phyloP scores from a whole-genome alignment of 2,797 vertebrate genomes.

The Enteromius fasciolatus region DNA sequence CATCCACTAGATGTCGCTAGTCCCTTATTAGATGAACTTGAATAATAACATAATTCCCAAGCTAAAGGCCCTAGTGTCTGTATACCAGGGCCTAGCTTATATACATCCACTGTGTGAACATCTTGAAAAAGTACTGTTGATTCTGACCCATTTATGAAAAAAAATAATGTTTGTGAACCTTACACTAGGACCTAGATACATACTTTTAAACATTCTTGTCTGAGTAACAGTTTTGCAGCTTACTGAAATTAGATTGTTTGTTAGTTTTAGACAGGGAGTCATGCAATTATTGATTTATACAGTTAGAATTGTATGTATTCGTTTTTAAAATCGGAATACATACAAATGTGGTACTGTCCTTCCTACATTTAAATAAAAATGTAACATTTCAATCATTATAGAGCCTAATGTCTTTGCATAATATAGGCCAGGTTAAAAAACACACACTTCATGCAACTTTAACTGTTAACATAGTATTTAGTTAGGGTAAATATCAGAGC shows the following conservation, averaged over 20 bases:
- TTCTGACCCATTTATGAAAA: not conserved
- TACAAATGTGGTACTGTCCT: not conserved
- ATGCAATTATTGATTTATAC: not conserved
- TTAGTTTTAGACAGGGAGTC: not conserved
- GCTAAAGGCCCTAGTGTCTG: not conserved
- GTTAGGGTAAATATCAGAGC: not conserved
- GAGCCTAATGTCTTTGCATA: not conserved
- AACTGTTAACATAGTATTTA: not conserved
- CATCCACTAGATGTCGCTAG: constrained; percentile 28
- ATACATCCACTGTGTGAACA: not conserved
- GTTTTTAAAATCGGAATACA: not conserved
- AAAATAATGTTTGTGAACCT: not conserved
- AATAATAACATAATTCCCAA: not conserved
- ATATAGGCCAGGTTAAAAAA: not conserved
- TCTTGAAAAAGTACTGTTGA: not conserved
- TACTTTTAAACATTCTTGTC: not conserved
- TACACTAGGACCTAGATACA: not conserved
- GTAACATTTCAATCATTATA: not conserved
- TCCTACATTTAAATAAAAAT: not conserved
- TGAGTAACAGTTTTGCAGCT: not conserved
- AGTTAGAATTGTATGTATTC: not conserved
- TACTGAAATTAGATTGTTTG: not conserved
- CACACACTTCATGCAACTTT: not conserved
- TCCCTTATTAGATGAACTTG: not conserved
- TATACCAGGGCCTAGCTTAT: not conserved